phyloP scores from a whole-genome alignment of 1,140 invertebrate species.

The Orussus abietinus region DNA sequence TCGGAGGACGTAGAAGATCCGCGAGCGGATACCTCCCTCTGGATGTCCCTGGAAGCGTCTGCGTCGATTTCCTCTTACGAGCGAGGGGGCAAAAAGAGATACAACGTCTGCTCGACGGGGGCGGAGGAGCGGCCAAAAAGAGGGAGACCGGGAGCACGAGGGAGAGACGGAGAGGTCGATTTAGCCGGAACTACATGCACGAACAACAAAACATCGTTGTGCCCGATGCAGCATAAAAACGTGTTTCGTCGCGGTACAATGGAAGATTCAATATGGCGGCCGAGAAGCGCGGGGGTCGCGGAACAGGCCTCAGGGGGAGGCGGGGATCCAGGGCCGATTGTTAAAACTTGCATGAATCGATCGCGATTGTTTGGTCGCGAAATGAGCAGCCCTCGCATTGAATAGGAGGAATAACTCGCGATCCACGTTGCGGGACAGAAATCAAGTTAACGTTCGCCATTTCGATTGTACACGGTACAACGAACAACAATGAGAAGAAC shows the following conservation, averaged over 20 bases:
- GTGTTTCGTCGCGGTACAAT: constrained; percentile 37
- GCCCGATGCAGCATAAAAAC: constrained; percentile 33
- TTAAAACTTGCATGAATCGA: constrained; percentile 51
- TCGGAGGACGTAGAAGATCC: too few relatives aligned
- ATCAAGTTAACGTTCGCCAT: constrained; percentile 51
- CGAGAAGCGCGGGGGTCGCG: constrained; percentile 10
- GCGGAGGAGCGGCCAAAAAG: too few relatives aligned
- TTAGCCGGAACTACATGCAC: background rate
- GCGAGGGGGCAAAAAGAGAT: constrained; percentile 22
- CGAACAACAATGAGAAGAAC: constrained; percentile 42
- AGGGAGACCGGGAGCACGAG: too few relatives aligned
- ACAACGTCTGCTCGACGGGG: too few relatives aligned
- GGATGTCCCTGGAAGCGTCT: constrained; percentile 23
- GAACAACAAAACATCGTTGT: constrained; percentile 17
- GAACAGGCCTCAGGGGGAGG: constrained; percentile 15
- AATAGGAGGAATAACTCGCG: constrained; percentile 47
- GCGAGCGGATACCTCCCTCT: constrained; percentile 27
- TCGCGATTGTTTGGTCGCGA: constrained; percentile 46
- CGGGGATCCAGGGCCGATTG: constrained; percentile 33
- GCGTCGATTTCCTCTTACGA: constrained; percentile 30
- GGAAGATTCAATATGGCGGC: constrained; percentile 35
- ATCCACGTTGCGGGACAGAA: constrained; percentile 40
- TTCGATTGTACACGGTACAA: constrained; percentile 48
- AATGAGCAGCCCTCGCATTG: constrained; percentile 38
- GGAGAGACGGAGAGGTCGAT: background rate